Evolutionary conservation across 2,797 vertebrate species (phyloP), one percentile per base, ranked within the genome.

Genomic region (Dicrostonyx torquatus): DNA sequence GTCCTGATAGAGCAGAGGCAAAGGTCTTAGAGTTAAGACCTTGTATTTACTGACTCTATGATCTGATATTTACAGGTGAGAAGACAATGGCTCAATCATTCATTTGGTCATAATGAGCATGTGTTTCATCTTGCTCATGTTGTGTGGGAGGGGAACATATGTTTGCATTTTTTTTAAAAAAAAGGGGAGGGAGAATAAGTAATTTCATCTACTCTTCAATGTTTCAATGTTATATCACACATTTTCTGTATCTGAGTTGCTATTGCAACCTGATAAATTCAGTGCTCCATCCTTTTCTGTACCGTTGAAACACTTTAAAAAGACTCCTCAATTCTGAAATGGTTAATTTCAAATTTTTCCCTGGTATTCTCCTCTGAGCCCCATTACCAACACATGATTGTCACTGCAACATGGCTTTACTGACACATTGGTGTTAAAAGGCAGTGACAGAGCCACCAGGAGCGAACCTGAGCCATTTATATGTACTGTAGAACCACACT

Each of bases 341-440:
- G 50, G 95, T 92, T 97, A 95, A 97, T 96, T 96, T 97, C 92
- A 95, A 92, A 88, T 73, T 82, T 78, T 73, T 50, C 86, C 77
- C 76, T 75, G 88, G 93, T 87, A 82, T 24, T 89, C 86, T 84
- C 86, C 78, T 93, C 93, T 48, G 95, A 95, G 94, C n/a, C 95
- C 96, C 88, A 90, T 95, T 96, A 95, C 83, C 76, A 82, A 72
- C 83, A 79, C 68, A 92, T 95, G 96, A 97, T 68, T 97, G 97
- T 95, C 96, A 96, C 55, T 15, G 62, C 37, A 79, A 94, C 96
- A 96, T 75, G 95, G 95, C 83, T 96, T 95, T 92, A 73, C 92
- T 94, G 97, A 96, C 94, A 96, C 45, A 97, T 14, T 50, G 84
- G 96, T 95, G 96, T 88, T 97, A 83, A 91, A 60, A 95, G 90